Conservation (phyloP, 2,797 vertebrate species). For the Gymnodraco acuticeps region DNA sequence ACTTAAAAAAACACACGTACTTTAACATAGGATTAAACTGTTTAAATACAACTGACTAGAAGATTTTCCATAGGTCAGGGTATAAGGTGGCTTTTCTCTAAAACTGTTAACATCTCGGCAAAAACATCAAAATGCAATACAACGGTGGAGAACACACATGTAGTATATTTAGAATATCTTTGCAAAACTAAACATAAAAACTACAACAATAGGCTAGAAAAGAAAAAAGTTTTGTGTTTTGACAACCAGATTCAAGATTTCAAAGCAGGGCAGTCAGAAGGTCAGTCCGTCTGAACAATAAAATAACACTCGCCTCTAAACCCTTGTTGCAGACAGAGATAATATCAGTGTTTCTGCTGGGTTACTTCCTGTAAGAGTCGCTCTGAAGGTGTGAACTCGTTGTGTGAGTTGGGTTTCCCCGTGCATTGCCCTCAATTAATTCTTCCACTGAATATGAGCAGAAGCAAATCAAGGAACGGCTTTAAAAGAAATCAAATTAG, state of each 20-base stretch:
- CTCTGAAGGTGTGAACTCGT: conserved; percentile 28
- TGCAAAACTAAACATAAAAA: too few relatives aligned
- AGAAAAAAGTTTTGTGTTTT: background rate
- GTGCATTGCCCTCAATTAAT: conserved; percentile 43
- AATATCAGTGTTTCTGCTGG: conserved; percentile 5
- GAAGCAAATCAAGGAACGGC: conserved; percentile 35
- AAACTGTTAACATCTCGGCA: too few relatives aligned
- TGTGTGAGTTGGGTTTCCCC: conserved; percentile 37
- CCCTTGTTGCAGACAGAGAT: conserved; percentile 7
- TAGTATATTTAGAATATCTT: too few relatives aligned
- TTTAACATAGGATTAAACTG: too few relatives aligned
- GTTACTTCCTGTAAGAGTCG: conserved; percentile 21
- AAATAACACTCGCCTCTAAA: background rate
- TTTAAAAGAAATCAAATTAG: conserved; percentile 5
- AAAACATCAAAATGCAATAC: too few relatives aligned
- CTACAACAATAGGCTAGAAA: too few relatives aligned
- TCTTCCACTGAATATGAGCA: conserved; percentile 32
- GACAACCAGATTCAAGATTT: background rate
- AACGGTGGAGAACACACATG: too few relatives aligned
- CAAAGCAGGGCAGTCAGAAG: background rate
- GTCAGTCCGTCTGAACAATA: conserved; percentile 15
- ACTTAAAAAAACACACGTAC: too few relatives aligned
- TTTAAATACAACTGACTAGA: too few relatives aligned
- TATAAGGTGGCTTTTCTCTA: too few relatives aligned
- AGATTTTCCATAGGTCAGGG: too few relatives aligned